These are phyloP conservation scores for Phortica magna DNA, from an alignment of 2,888 invertebrate genomes.

Conservation along the genomic window DNA sequence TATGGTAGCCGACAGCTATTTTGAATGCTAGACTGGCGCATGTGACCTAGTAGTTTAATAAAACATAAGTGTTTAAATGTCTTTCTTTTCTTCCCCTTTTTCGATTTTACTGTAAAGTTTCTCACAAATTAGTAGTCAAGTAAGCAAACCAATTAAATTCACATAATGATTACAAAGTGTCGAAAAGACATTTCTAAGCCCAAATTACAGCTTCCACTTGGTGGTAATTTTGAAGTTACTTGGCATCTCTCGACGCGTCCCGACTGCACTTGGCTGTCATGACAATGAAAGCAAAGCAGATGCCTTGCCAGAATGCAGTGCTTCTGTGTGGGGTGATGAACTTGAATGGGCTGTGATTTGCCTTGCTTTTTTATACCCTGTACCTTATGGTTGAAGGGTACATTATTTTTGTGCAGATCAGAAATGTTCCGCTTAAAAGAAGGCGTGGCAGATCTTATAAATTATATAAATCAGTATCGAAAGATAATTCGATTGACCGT, in stretches of 20 bases:
- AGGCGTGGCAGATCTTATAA: too few relatives aligned
- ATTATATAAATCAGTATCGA: too few relatives aligned
- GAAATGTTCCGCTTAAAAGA: too few relatives aligned
- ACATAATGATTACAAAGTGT: slow-evolving; percentile 62
- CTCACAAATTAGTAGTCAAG: slow-evolving; percentile 26
- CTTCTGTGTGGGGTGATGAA: background rate
- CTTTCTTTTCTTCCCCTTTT: background rate
- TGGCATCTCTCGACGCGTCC: background rate
- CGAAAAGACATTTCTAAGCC: slow-evolving; percentile 22
- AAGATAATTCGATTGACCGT: too few relatives aligned
- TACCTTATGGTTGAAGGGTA: too few relatives aligned
- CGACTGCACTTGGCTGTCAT: background rate
- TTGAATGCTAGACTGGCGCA: too few relatives aligned
- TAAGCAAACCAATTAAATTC: slow-evolving; percentile 69
- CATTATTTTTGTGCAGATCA: too few relatives aligned
- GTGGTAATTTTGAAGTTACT: background rate
- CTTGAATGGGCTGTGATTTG: background rate
- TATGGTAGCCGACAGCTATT: too few relatives aligned
- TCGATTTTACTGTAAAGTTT: slow-evolving; percentile 3
- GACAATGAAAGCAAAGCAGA: slow-evolving; percentile 21
- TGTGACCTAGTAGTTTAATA: too few relatives aligned
- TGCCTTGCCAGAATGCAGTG: slow-evolving; percentile 5
- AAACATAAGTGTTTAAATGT: too few relatives aligned
- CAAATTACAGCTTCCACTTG: slow-evolving; percentile 24
- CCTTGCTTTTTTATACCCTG: background rate